phyloP scores from a whole-genome alignment of 1,140 invertebrate species.

The Steinernema feltiae region DNA sequence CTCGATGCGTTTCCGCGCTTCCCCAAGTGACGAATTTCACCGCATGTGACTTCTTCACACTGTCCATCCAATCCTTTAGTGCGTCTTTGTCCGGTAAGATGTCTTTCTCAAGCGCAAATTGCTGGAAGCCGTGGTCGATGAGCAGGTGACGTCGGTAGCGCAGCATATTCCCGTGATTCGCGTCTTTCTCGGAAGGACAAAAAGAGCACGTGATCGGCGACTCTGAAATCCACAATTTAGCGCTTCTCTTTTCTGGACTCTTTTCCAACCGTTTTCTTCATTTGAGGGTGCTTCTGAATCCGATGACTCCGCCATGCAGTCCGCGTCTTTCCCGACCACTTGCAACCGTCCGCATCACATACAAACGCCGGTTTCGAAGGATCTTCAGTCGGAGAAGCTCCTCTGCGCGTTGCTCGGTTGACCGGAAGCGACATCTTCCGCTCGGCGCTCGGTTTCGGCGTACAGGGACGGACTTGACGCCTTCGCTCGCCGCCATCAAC shows the following conservation, averaged over 20 bases:
- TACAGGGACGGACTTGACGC: neutral
- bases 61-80: neutral
- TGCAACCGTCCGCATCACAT: neutral
- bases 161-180: neutral
- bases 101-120: neutral
- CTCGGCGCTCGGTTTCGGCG: too few species aligned
- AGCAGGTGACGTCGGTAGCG: neutral
- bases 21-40: conserved; percentile 1
- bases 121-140: neutral
- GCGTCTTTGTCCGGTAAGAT: neutral
- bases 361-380: neutral
- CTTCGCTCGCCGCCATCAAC: neutral
- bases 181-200: neutral
- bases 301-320: neutral
- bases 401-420: too few species aligned
- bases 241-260: neutral
- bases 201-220: neutral
- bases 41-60: neutral
- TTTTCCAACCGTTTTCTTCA: neutral
- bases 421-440: too few species aligned
- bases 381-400: too few species aligned
- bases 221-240: neutral
- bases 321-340: neutral
- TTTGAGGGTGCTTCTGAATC: neutral
- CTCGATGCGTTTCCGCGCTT: neutral